Percentiles rank a stretch among this genome's conserved stretches.
phyloP scores from a whole-genome alignment of 2,797 vertebrate species.

The Sparus aurata region DNA sequence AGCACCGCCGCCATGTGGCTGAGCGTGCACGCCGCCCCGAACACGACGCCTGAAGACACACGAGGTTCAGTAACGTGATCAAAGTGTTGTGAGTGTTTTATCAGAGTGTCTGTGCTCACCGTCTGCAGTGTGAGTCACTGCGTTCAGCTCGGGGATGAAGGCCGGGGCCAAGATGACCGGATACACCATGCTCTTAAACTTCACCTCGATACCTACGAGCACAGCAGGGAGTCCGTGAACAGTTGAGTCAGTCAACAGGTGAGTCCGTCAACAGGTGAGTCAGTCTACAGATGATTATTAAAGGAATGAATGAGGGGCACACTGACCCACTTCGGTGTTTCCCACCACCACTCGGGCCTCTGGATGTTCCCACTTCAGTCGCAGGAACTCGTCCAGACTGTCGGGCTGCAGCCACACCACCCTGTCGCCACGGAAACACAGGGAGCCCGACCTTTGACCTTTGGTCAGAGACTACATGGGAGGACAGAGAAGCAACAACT shows the following conservation, averaged over 20 bases:
- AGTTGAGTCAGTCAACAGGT: no score
- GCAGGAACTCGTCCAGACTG: slow-evolving; percentile 86
- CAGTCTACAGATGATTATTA: not conserved
- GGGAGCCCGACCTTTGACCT: slow-evolving; percentile 63
- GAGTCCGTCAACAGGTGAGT: no score
- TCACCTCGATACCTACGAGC: slow-evolving; percentile 92
- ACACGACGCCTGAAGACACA: slow-evolving; percentile 85
- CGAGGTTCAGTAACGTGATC: no score
- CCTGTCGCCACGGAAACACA: slow-evolving; percentile 89
- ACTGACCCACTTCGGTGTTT: slow-evolving; percentile 97
- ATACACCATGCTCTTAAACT: slow-evolving; percentile 93
- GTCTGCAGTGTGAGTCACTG: slow-evolving; percentile 82
- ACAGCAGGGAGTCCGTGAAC: not conserved
- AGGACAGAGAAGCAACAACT: not conserved
- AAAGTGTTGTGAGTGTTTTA: no score
- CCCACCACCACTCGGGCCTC: slow-evolving; percentile 92
- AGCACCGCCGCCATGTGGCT: slow-evolving; percentile 87
- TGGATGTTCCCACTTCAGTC: slow-evolving; percentile 88
- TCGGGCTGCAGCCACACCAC: slow-evolving; percentile 91
- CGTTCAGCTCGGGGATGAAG: slow-evolving; percentile 90
- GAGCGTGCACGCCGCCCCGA: slow-evolving; percentile 91
- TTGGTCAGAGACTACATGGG: slow-evolving; percentile 76
- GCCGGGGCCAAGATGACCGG: slow-evolving; percentile 91
- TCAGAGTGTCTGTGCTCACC: slow-evolving; percentile 80
- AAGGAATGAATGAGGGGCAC: no score